Base-by-base conservation (phyloP, 1,140 invertebrate genomes). In the Stratiolaelaps scimitus region DNA sequence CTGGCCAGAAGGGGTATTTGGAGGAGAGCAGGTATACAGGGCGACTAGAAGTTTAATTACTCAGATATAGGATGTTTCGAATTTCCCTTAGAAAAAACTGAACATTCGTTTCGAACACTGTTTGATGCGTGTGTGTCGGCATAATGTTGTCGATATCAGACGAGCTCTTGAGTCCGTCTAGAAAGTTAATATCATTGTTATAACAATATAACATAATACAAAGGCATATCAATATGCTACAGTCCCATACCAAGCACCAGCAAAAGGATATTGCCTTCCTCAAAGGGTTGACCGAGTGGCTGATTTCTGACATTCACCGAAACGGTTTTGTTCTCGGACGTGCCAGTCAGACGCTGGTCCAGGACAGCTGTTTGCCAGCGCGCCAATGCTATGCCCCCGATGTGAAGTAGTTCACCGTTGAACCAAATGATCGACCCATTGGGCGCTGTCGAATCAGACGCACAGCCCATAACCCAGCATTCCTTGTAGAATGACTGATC, bases 391-490 rank as follows among this genome's bases (percentile, higher is more conserved):
- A 66, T 67, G 13, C 68, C 65, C 40, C 19, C 7, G 29, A 47
- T 28, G 47, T 70, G 69, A 19, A 66, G 66, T 13, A 65, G 66
- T 65, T 68, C 66, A 13, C 69, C 69, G 66, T 70, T 70, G 46
- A 43, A 70, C 68, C 68, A 70, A 15, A 60, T 15, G 15, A 29
- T 15, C 26, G 26, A 19, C 10, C 10, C 53, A 6, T 60, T 17
- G 23, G 26, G 15, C 17, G 15, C 15, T 10, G 17, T 34, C 0
- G 17, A 23, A 2, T 34, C 26, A 17, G 26, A 29, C 15, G 15
- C 23, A 40, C 4, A 4, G 17, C 53, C 53, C 53, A 60, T 60
- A 19, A 26, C 15, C 53, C 53, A 60, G 23, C 34, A 29, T 15
- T 60, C 53, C 23, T 60, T 60, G 53, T 60, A 60, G 6, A 60